A percentile compares a stretch with the other conserved stretches of the same genome.
phyloP scores from a whole-genome alignment of 2,113 vertebrate species.

The Penelope pileata region DNA sequence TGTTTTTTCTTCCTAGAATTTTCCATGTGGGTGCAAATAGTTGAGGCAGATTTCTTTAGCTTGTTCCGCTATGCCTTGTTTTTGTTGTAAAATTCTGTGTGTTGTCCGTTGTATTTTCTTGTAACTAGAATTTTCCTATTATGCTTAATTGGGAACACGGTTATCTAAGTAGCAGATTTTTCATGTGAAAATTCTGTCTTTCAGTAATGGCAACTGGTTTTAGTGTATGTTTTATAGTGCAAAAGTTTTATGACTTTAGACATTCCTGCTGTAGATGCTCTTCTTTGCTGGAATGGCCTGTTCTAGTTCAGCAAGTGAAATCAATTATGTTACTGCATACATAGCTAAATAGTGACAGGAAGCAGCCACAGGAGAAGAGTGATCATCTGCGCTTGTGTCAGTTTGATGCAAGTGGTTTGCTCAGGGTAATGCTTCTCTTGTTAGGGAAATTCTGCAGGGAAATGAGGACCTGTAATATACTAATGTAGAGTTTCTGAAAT shows the following conservation, averaged over 20 bases:
- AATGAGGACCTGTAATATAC: background rate
- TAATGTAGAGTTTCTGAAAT: background rate
- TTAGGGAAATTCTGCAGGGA: background rate
- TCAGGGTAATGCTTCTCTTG: background rate
- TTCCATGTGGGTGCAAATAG: rapidly evolving
- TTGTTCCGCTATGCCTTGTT: background rate
- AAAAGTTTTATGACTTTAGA: too few relatives aligned
- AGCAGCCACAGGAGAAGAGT: background rate
- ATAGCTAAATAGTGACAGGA: background rate
- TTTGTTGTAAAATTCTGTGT: background rate
- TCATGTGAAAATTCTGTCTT: rapidly evolving
- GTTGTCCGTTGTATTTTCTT: rapidly evolving
- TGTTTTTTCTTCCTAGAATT: background rate
- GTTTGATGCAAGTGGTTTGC: background rate
- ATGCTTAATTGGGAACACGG: background rate
- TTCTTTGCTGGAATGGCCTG: background rate
- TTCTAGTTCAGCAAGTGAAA: background rate
- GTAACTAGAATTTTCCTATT: background rate
- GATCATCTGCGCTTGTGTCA: background rate
- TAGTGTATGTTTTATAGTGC: background rate
- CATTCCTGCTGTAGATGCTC: background rate
- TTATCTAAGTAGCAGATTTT: background rate
- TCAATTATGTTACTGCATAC: background rate
- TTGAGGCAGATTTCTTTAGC: background rate
- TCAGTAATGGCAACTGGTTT: background rate